These are phyloP conservation scores for Monochamus alternatus DNA, from an alignment of 2,888 invertebrate species.

Conservation along the genomic window DNA sequence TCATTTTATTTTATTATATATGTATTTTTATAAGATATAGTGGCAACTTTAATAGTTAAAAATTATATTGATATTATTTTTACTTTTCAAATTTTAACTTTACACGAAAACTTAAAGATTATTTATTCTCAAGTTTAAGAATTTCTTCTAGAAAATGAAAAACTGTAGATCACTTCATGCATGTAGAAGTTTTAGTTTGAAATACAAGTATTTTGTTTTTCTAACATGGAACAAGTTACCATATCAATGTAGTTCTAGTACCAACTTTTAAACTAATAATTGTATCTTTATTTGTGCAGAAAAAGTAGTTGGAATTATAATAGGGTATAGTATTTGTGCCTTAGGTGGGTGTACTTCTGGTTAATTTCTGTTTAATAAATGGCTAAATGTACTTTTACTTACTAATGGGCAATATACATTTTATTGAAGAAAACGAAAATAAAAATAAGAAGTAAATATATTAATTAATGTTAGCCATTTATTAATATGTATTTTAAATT, in stretches of 20 bases:
- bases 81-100: no score
- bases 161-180: neutral
- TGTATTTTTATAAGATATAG: no score
- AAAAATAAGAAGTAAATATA: neutral
- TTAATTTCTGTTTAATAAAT: constrained; percentile 14
- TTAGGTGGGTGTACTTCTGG: neutral
- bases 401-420: neutral
- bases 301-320: neutral
- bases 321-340: constrained; percentile 18
- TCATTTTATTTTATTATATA: no score
- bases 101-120: no score
- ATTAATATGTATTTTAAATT: neutral
- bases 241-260: constrained; percentile 14
- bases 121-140: neutral
- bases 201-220: neutral
- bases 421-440: no score
- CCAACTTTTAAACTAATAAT: constrained; percentile 11
- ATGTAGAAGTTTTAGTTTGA: constrained; percentile 13
- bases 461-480: constrained; percentile 1
- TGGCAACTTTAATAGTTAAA: no score
- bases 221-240: constrained; percentile 4
- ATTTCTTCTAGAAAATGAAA: neutral
- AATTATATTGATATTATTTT: no score
- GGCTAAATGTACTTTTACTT: constrained; percentile 8
- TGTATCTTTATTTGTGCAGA: neutral